A percentile compares a stretch with the other conserved stretches of the same genome.
Conservation (phyloP, 2,888 invertebrate genomes). For the Mimas tiliae region DNA sequence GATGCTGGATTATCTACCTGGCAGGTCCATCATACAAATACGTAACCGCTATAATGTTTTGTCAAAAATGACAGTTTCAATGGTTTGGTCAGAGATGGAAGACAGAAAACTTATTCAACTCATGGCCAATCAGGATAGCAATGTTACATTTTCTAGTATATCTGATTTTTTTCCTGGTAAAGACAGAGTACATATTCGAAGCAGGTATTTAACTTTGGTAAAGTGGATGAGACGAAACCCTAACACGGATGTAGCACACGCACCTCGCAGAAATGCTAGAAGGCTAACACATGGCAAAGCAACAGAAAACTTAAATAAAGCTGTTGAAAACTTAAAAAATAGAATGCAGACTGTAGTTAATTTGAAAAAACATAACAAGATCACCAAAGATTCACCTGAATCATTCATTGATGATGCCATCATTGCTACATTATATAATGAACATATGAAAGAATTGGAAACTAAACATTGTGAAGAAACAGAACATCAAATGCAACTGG, state of each 20-base stretch:
- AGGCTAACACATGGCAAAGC: constrained; percentile 59
- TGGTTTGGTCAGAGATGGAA: constrained; percentile 86
- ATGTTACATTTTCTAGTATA: constrained; percentile 69
- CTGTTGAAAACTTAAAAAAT: constrained; percentile 66
- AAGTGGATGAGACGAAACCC: constrained; percentile 81
- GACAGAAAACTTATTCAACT: constrained; percentile 85
- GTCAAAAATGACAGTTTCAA: constrained; percentile 64
- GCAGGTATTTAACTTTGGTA: constrained; percentile 83
- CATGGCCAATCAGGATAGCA: constrained; percentile 75
- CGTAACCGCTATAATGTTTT: constrained; percentile 85
- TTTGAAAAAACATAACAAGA: constrained; percentile 47
- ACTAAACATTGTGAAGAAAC: constrained; percentile 36
- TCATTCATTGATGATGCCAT: constrained; percentile 64
- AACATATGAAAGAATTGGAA: constrained; percentile 43
- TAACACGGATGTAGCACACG: constrained; percentile 56
- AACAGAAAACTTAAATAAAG: constrained; percentile 56
- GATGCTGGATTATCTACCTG: constrained; percentile 84
- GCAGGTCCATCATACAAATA: constrained; percentile 86
- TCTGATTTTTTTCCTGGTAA: constrained; percentile 81
- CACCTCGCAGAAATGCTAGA: constrained; percentile 68
- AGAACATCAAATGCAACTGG: constrained; percentile 32
- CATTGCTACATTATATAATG: constrained; percentile 54
- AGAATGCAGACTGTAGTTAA: constrained; percentile 58
- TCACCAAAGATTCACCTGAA: constrained; percentile 54
- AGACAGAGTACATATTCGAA: constrained; percentile 84